Evolutionary conservation across 1,140 invertebrate species (phyloP), one percentile per base, ranked within the genome.

Genomic region (Brachionus sp.): DNA sequence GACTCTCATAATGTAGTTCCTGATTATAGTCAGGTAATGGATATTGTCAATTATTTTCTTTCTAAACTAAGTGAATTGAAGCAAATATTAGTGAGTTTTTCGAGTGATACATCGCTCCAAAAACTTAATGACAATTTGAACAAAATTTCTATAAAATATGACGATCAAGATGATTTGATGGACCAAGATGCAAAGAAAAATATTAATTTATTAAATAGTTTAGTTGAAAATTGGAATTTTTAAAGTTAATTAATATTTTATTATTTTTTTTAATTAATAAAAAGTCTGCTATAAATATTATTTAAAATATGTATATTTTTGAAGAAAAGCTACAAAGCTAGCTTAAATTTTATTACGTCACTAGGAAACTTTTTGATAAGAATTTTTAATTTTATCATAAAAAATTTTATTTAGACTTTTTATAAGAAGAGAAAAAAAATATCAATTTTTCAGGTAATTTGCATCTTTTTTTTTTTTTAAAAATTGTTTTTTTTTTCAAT

Each of bases 201-300:
- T 46, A 16, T 75, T 25, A 75, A 75, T 46, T 75, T 46, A 46
- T 46, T 75, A 33, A 75, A 75, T 75, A 75, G 44, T 75, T 75
- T 75, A 75, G 10, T 75, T 23, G 70, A 75, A 75, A 75, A 46
- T 75, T 75, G 70, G 70, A 75, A 75, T 19, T 75, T 75, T 75
- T 75, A 35, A 23, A 75, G 5, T 0, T 0, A 75, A 75, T 35
- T 50, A 46, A 75, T 25, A 46, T 9, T 25, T 5, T 75, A 3
- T 68, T 68, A n/a, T 68, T 29, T 29, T 29, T 29, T 29, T 29
- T 1, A 2, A 29, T 29, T 1, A 29, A 29, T 29, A 29, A 29
- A 29, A 29, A 29, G 29, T 29, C n/a, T n/a, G n/a, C n/a, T n/a
- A n/a, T n/a, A n/a, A n/a, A n/a, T n/a, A n/a, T n/a, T n/a, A 46